phyloP scores from a whole-genome alignment of 92 coral and sea anemone genomes.

The Zoanthus gigantus region DNA sequence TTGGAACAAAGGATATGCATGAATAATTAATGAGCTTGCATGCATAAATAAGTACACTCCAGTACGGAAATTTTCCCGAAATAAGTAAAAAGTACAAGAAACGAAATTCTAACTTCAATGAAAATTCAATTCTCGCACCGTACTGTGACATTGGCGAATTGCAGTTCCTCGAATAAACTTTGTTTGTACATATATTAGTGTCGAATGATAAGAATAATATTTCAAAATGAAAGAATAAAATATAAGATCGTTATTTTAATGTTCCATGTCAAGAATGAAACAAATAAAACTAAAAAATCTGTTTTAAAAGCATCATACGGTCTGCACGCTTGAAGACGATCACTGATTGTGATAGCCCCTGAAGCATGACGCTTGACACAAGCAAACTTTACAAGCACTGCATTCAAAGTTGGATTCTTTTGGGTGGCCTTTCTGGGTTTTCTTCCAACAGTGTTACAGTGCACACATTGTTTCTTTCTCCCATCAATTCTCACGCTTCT shows the following conservation, averaged over 20 bases:
- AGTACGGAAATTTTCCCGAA: too few relatives aligned
- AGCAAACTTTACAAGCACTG: neutral
- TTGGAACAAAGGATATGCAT: too few relatives aligned
- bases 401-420: too few relatives aligned
- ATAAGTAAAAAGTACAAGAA: neutral
- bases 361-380: conserved; percentile 7
- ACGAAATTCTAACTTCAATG: neutral
- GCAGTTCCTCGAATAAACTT: conserved; percentile 1
- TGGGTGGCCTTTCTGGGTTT: too few relatives aligned
- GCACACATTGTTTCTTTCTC: too few relatives aligned
- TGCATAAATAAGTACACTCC: too few relatives aligned
- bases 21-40: too few relatives aligned
- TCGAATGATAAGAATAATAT: neutral
- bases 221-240: neutral
- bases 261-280: neutral
- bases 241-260: conserved; percentile 1
- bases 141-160: neutral
- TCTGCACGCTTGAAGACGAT: neutral
- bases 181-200: neutral
- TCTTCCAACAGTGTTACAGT: neutral
- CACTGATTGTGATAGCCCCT: conserved; percentile 6
- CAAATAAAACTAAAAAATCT: neutral
- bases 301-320: neutral
- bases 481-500: too few relatives aligned
- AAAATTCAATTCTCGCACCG: neutral